Percentiles rank a stretch among this genome's conserved stretches.
Evolutionary conservation across 2,888 invertebrate genomes (phyloP).

Genomic region (Antitype chi): DNA sequence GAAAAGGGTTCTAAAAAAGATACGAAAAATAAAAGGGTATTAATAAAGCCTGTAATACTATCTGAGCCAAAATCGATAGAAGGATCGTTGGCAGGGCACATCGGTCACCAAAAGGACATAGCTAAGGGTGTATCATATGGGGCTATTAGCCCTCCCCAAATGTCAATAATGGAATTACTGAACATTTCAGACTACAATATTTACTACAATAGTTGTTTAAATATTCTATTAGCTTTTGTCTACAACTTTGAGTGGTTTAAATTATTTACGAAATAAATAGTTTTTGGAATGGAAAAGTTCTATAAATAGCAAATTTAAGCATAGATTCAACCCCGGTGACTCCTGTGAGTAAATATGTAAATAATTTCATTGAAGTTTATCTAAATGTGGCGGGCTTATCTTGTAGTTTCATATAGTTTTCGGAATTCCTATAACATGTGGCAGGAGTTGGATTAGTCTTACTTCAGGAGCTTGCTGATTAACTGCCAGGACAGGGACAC

Average conservation of each 20-base stretch:
- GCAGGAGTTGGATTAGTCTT: not conserved
- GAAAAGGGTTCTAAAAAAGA: slow-evolving; percentile 18
- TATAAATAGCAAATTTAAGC: not conserved
- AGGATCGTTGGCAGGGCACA: slow-evolving; percentile 36
- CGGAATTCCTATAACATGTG: not conserved
- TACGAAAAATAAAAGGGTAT: slow-evolving; percentile 32
- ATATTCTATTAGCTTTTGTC: slow-evolving; percentile 1
- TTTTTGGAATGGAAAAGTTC: slow-evolving; percentile 6
- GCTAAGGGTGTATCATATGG: slow-evolving; percentile 15
- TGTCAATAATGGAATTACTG: slow-evolving; percentile 34
- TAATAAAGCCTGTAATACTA: slow-evolving; percentile 16
- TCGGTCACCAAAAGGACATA: slow-evolving; percentile 48
- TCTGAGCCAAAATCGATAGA: slow-evolving; percentile 43
- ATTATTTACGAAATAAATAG: not conserved
- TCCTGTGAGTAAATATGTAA: not conserved
- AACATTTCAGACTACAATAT: slow-evolving; percentile 31
- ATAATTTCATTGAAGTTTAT: slow-evolving; percentile 10
- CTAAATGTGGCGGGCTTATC: not conserved
- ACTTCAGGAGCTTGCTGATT: not conserved
- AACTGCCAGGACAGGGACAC: too few relatives aligned
- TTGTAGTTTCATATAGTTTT: slow-evolving; percentile 6
- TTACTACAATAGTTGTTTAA: slow-evolving; percentile 10
- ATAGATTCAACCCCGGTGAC: not conserved
- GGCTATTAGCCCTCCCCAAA: slow-evolving; percentile 20
- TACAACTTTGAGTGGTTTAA: not conserved